Base-by-base conservation (phyloP, 1,140 invertebrate genomes). In the Lutraria rhynchaena region DNA sequence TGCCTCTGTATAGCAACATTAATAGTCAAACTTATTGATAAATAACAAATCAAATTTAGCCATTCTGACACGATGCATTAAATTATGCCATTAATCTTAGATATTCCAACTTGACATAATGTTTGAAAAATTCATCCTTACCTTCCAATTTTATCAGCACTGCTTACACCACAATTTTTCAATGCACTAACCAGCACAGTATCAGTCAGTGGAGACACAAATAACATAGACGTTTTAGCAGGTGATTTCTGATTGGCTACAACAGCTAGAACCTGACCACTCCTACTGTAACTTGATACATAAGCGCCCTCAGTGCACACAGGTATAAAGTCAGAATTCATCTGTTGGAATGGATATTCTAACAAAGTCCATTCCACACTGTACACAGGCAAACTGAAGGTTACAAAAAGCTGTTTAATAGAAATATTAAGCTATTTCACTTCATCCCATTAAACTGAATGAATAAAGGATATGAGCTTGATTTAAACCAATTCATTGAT, bases 191-290 rank as follows among this genome's bases (percentile, higher is more conserved):
- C 81, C 19, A 89, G 76, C 11, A 90, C 81, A 41, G 88, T 89
- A 55, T 91, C 88, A 51, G 87, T 90, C 22, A 91, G 78, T 15
- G 89, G 83, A 11, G 91, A 91, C 35, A 91, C 76, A 85, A 89
- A 92, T 53, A 90, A 63, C 65, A 92, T 82, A 37, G 86, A 84
- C 22, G 86, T 90, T 22, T 86, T 69, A 37, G 81, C 41, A 5
- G 89, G 86, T 58, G 77, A 83, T 41, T 86, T 90, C 84, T 92
- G 91, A 84, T 92, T 92, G 60, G 89, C 87, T 61, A 89, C 92
- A 24, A 92, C 83, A 27, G 90, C 91, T 22, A 92, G 73, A 15
- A 92, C 84, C 81, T 91, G 88, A 53, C 89, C 88, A 86, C 89
- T 87, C 70, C 85, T 82, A 9, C 88, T 86, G 61, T 90, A 89